Percentiles rank a stretch among this genome's conserved stretches.
phyloP scores from a whole-genome alignment of 2,113 vertebrate genomes.

The Solenodon paradoxus region DNA sequence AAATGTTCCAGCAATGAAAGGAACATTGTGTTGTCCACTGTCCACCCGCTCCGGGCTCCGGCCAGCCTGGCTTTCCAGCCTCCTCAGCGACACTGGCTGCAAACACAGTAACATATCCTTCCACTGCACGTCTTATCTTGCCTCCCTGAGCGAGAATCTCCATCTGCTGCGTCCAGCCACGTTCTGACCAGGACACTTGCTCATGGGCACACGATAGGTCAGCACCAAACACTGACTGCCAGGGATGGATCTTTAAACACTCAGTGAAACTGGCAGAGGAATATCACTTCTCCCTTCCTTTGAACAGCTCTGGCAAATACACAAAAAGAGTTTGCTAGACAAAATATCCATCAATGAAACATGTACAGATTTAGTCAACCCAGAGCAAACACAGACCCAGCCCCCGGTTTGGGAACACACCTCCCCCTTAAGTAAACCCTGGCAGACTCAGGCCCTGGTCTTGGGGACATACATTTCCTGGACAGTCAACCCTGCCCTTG shows the following conservation, averaged over 20 bases:
- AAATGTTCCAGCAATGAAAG: neutral
- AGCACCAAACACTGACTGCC: neutral
- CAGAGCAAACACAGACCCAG: neutral
- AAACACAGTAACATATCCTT: neutral
- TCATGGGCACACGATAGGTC: neutral
- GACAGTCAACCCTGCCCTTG: neutral
- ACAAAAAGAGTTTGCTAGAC: neutral
- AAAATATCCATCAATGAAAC: neutral
- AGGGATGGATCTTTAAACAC: neutral
- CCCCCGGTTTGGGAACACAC: neutral
- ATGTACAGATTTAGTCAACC: neutral
- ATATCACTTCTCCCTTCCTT: neutral
- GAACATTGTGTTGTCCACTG: neutral
- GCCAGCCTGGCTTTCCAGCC: neutral
- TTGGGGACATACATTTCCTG: too few relatives aligned
- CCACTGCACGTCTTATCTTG: too few relatives aligned
- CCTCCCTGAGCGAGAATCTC: neutral
- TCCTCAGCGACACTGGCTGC: neutral
- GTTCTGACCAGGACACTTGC: neutral
- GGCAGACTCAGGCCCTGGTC: too few relatives aligned
- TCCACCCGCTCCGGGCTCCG: neutral
- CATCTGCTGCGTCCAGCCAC: neutral
- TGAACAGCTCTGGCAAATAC: neutral
- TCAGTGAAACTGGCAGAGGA: neutral
- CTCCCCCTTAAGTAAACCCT: neutral